Conservation (phyloP, 1,140 invertebrate species). For the Amphibalanus amphitrite region DNA sequence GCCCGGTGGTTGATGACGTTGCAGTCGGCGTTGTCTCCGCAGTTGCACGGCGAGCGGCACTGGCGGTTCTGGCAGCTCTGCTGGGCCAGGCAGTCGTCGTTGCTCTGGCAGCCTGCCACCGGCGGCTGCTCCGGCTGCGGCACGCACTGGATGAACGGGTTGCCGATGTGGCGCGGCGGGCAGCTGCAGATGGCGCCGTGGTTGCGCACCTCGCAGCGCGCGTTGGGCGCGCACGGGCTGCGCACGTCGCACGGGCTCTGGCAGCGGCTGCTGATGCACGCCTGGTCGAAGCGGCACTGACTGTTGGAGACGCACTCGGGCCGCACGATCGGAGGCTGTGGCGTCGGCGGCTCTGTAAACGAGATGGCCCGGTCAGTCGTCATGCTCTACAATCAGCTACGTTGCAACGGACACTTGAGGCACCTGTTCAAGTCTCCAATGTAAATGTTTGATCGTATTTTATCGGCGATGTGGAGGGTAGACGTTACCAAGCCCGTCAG, state of each 20-base stretch:
- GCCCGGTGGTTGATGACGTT: too few species aligned
- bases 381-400: too few species aligned
- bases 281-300: conserved; percentile 22
- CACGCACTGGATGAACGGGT: conserved; percentile 21
- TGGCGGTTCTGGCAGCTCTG: conserved; percentile 69
- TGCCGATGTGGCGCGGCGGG: conserved; percentile 21
- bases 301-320: conserved; percentile 37
- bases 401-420: too few species aligned
- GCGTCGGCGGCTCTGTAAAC: neutral
- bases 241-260: conserved; percentile 19
- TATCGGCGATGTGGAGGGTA: too few species aligned
- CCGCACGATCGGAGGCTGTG: too few species aligned
- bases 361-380: too few species aligned
- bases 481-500: too few species aligned
- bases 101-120: conserved; percentile 50
- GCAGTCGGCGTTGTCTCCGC: too few species aligned
- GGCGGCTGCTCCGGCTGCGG: conserved; percentile 34
- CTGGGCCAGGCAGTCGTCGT: conserved; percentile 53
- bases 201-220: conserved; percentile 22
- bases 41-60: too few species aligned
- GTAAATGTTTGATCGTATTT: too few species aligned
- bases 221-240: conserved; percentile 24
- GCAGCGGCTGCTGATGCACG: conserved; percentile 23
- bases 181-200: conserved; percentile 23
- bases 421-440: too few species aligned